Evolutionary conservation across 1,140 invertebrate species (phyloP), one percentile per base, ranked within the genome.

Genomic region (Drosophila simulans): DNA sequence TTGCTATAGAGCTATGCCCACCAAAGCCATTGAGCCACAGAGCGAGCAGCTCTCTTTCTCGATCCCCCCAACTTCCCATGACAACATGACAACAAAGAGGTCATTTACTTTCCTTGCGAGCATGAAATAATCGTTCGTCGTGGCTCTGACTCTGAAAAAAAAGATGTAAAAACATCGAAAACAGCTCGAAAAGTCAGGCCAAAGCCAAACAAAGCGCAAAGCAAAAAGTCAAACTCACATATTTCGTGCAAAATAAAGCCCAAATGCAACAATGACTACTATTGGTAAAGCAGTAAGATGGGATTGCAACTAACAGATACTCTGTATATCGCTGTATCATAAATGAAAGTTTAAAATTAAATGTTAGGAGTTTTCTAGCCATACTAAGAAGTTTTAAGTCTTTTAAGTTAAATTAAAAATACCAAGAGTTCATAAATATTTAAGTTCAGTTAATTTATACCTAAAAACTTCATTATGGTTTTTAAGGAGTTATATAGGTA

Each of bases 81-180:
- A 70, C 75, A 78, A 77, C 75, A 71, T 78, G 64, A 70, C 84
- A 84, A 77, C 80, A 88, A 89, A 88, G 83, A 83, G 83, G 83
- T 88, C 83, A 88, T 89, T 88, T 88, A 88, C 83, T 88, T 88
- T 88, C 83, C 71, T 88, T 88, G 84, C 79, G 57, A 88, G 83
- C 83, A 86, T 86, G 85, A 86, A 86, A 88, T 86, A 86, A 88
- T 79, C 82, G 82, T 82, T 79, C 62, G 65, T 82, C 66, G 74
- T 82, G 58, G 66, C 64, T 56, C 45, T 59, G 58, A 75, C 58
- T 57, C 77, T 64, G 77, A 20, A 25, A 42, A 31, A 22, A 59
- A 63, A 59, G 58, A 63, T 31, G 17, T 13, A 42, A 43, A 68
- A 68, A 63, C 15, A 59, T 54, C 46, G 69, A 80, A 80, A 81